Evolutionary conservation across 23 tunicate species (phyloP).

Genomic region (Corella eumyota): DNA sequence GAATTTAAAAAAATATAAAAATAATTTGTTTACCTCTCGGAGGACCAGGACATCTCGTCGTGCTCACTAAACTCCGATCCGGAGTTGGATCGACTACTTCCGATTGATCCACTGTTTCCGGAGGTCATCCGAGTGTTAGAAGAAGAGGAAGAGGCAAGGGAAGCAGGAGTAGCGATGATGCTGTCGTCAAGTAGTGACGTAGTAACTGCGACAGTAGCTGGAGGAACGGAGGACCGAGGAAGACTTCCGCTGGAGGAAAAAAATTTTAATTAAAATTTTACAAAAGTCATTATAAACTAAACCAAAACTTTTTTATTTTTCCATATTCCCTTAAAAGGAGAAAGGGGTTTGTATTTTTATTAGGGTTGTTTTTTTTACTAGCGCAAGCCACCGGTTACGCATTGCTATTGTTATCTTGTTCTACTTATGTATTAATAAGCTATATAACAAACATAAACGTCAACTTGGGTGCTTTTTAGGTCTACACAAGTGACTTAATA

Average conservation of each 20-base stretch:
- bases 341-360: not conserved
- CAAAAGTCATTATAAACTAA: too few relatives aligned
- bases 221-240: constrained; percentile 29
- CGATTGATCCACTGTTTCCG: constrained; percentile 53
- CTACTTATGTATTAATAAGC: too few relatives aligned
- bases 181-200: constrained; percentile 92
- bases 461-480: too few relatives aligned
- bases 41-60: constrained; percentile 57
- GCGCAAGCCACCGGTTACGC: too few relatives aligned
- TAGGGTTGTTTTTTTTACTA: too few relatives aligned
- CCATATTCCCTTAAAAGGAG: too few relatives aligned
- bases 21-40: constrained; percentile 31
- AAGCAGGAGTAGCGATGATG: constrained; percentile 52
- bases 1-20: too few relatives aligned
- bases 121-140: constrained; percentile 12
- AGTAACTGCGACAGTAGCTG: constrained; percentile 26
- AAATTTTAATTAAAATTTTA: not conserved
- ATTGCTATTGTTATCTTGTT: too few relatives aligned
- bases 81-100: constrained; percentile 86
- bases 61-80: constrained; percentile 83
- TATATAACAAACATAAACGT: too few relatives aligned
- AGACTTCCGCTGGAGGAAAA: constrained; percentile 60
- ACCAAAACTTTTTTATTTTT: too few relatives aligned
- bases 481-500: too few relatives aligned
- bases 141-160: constrained; percentile 25